Conservation (phyloP, 2,888 invertebrate species). For the Eledona agricola region DNA sequence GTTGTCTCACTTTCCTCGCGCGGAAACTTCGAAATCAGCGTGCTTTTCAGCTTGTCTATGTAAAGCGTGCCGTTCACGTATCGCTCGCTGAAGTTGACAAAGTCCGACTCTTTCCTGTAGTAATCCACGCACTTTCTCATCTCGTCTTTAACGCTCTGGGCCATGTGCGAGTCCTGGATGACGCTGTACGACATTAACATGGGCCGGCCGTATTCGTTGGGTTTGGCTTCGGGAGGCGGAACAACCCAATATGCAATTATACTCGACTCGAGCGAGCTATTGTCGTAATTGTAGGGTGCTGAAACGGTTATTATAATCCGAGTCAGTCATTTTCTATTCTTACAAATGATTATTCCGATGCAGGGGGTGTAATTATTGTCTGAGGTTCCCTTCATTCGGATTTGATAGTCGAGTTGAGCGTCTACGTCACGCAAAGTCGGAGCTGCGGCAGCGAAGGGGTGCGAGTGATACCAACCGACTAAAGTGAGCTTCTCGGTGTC, state of each 20-base stretch:
- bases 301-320: slow-evolving; percentile 51
- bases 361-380: slow-evolving; percentile 95
- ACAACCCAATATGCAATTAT: slow-evolving; percentile 92
- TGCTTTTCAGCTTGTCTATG: slow-evolving; percentile 85
- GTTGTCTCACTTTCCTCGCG: slow-evolving; percentile 76
- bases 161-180: slow-evolving; percentile 81
- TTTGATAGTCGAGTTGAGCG: slow-evolving; percentile 93
- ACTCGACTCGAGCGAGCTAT: slow-evolving; percentile 81
- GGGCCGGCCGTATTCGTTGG: slow-evolving; percentile 91
- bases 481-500: slow-evolving; percentile 82
- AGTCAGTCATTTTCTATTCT: slow-evolving; percentile 46
- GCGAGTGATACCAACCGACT: slow-evolving; percentile 97
- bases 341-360: slow-evolving; percentile 91
- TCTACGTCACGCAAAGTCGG: slow-evolving; percentile 90
- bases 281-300: slow-evolving; percentile 87
- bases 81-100: slow-evolving; percentile 72
- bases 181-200: slow-evolving; percentile 89
- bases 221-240: slow-evolving; percentile 93
- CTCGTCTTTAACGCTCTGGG: slow-evolving; percentile 83
- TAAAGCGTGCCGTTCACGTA: slow-evolving; percentile 77
- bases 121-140: slow-evolving; percentile 87
- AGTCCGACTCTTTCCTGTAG: slow-evolving; percentile 76
- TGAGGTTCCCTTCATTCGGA: slow-evolving; percentile 90
- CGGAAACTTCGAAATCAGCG: slow-evolving; percentile 83
- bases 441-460: slow-evolving; percentile 86